Evolutionary conservation across 2,113 vertebrate genomes (phyloP).

Genomic region (Tragelaphus strepsiceros): DNA sequence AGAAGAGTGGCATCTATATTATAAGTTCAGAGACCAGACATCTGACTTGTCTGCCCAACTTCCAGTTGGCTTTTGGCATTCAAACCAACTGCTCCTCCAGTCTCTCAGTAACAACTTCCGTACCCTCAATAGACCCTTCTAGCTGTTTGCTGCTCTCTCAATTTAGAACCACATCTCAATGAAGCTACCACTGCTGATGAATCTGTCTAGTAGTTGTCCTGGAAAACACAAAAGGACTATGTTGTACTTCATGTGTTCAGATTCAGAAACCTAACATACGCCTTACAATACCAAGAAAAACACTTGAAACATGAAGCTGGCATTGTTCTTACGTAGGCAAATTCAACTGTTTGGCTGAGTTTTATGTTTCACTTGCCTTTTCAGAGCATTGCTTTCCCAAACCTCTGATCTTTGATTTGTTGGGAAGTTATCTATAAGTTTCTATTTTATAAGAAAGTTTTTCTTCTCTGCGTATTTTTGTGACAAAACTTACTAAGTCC

Average conservation of each 20-base stretch:
- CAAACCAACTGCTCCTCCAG: neutral
- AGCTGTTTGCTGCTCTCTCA: neutral
- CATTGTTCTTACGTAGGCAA: neutral
- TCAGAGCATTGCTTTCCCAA: conserved; percentile 38
- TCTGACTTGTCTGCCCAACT: neutral
- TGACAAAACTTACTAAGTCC: neutral
- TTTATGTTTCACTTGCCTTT: conserved; percentile 13
- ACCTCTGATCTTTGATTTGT: neutral
- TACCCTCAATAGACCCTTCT: neutral
- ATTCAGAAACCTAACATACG: neutral
- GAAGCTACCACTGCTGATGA: neutral
- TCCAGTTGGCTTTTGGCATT: neutral
- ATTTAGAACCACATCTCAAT: neutral
- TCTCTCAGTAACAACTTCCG: neutral
- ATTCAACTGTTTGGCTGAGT: neutral
- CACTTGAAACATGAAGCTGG: neutral
- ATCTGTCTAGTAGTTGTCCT: neutral
- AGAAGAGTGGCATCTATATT: neutral
- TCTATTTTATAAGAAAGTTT: neutral
- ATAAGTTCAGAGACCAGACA: neutral
- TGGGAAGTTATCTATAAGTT: neutral
- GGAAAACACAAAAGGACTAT: neutral
- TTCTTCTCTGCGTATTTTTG: conserved; percentile 22
- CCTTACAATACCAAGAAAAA: neutral
- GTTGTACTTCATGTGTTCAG: neutral